Evolutionary conservation across 1,140 invertebrate genomes (phyloP), one percentile per base, ranked within the genome.

Genomic region (Diprion similis): DNA sequence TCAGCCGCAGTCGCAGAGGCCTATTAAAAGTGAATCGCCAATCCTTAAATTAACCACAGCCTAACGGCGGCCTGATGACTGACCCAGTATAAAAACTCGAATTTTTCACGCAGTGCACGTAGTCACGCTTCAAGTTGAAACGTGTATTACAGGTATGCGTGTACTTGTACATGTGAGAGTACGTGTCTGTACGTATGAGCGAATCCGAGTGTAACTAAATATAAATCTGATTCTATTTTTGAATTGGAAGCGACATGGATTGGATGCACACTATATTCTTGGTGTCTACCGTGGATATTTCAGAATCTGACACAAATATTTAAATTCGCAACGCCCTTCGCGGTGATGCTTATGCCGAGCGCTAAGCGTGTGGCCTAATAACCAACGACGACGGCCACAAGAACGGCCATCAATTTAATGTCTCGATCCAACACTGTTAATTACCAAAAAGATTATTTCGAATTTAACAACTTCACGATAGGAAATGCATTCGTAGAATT

Each of bases 151-250:
- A 59, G 51, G 11, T 10, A 59, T 59, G n/a, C 11, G 8, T 59
- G n/a, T 59, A 4, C 6, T 18, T 64, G 47, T 65, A 18, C 66
- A 69, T 65, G 13, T 70, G 68, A 48, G 66, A 74, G 3, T 19
- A 48, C 13, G 24, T 1, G 24, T 59, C 51, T 59, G n/a, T 59
- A 59, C 6, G 51, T 59, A 59, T 59, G 51, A 59, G 51, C 51
- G n/a, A 59, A 59, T 59, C 51, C 51, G 51, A 59, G 51, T 59
- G 6, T 59, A 59, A 71, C 80, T 87, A 87, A 87, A 82, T 85
- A 82, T 88, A 88, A 78, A 66, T 68, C 71, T 71, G 84, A 83
- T 83, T 86, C 86, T 88, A 88, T 86, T 86, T 86, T 81, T 81
- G 51, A 59, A 9, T 17, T 17, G 51, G 51, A 15, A 59, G 11